A percentile compares a stretch with the other conserved stretches of the same genome.
phyloP scores from a whole-genome alignment of 2,113 vertebrate species.

The Erythrocercus mccallii region DNA sequence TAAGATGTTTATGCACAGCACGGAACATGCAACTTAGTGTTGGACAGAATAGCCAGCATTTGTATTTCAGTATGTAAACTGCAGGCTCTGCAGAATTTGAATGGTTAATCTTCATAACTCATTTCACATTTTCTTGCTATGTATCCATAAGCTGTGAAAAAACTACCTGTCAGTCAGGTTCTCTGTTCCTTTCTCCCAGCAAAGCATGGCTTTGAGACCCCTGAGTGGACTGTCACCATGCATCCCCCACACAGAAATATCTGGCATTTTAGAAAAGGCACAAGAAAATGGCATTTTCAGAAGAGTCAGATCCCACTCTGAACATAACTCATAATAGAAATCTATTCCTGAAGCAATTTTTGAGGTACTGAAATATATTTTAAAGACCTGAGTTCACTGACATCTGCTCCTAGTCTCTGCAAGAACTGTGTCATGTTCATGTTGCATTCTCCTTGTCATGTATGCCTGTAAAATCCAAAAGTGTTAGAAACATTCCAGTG shows the following conservation, averaged over 20 bases:
- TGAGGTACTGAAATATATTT: conserved; percentile 9
- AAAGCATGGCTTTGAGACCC: background rate
- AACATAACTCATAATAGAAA: background rate
- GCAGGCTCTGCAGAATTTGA: background rate
- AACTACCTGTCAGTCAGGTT: background rate
- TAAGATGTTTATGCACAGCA: background rate
- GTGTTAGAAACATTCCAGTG: conserved; percentile 24
- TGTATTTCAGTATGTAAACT: background rate
- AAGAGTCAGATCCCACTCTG: background rate
- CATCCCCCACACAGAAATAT: background rate
- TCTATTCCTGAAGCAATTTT: background rate
- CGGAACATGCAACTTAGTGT: background rate
- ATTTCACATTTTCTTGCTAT: background rate
- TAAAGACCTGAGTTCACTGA: conserved; percentile 37
- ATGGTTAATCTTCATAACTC: conserved; percentile 10
- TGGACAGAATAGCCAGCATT: background rate
- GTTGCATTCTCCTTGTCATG: conserved; percentile 23
- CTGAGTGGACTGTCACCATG: background rate
- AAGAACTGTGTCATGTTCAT: background rate
- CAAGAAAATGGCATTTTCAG: conserved; percentile 1
- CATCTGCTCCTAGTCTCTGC: conserved; percentile 23
- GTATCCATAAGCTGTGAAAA: background rate
- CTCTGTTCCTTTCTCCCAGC: background rate
- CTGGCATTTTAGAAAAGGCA: conserved; percentile 50
- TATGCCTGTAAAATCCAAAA: background rate